Evolutionary conservation across 2,113 vertebrate genomes (phyloP).

Genomic region (Odontophorus gujanensis): DNA sequence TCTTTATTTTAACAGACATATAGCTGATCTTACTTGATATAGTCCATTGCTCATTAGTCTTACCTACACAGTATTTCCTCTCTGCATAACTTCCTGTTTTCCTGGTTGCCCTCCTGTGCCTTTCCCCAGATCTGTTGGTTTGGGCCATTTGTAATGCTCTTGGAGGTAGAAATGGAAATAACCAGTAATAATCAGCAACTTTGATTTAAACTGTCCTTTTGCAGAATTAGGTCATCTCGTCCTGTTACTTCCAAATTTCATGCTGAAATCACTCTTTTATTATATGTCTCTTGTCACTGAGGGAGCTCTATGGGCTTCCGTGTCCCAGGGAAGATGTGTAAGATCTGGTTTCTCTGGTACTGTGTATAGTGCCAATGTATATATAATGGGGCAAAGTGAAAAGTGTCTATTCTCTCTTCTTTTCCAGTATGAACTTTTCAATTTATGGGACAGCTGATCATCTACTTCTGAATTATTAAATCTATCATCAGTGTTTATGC

Average conservation of each 20-base stretch:
- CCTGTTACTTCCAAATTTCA: background rate
- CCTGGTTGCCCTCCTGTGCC: too few relatives aligned
- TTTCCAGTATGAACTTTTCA: background rate
- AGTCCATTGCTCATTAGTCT: background rate
- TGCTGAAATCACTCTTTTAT: background rate
- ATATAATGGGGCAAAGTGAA: background rate
- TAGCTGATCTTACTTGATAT: background rate
- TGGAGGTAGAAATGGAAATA: background rate
- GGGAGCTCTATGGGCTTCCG: background rate
- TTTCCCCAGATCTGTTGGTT: background rate
- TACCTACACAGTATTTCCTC: background rate
- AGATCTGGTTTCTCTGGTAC: background rate
- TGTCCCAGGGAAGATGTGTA: background rate
- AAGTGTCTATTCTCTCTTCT: background rate
- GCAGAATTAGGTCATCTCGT: background rate
- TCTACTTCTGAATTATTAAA: background rate
- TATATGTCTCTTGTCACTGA: background rate
- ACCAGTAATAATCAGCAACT: background rate
- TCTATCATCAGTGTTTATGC: background rate
- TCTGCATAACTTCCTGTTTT: background rate
- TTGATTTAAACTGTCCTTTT: background rate
- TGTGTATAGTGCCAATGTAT: background rate
- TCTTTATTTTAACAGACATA: background rate
- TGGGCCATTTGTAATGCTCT: background rate
- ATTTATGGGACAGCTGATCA: background rate